Evolutionary conservation across 2,888 invertebrate genomes (phyloP), one percentile per base, ranked within the genome.

Genomic region (Thera obeliscata): DNA sequence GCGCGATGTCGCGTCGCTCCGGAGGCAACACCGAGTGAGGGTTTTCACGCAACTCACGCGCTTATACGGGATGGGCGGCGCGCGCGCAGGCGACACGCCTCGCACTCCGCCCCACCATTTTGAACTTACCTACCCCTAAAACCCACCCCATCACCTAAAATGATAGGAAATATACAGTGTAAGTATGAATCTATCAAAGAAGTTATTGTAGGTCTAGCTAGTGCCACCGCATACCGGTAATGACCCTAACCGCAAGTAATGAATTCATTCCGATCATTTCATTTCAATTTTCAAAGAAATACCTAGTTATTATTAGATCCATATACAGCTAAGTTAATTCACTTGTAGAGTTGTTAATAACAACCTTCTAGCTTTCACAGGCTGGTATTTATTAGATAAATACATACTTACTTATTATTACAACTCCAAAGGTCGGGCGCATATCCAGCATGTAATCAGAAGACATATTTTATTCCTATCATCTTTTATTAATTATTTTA

Each of bases 21-120:
- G 41, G 66, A 41, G 65, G 57, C 48, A 48, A 50, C 12, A 48
- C 57, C 61, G 71, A 75, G 77, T 79, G 80, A 78, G 77, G 81
- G 72, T 70, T 78, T 67, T 72, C 46, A 49, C 61, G 52, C 56
- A 56, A 58, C 67, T 63, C 69, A 59, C 82, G 77, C 83, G 85
- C 85, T 88, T 91, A 87, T 88, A 76, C 76, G 73, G 66, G 82
- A 83, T 85, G 88, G 89, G 90, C 87, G 91, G 88, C 86, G 87
- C 87, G 79, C 81, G 81, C 81, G 85, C 84, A 79, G 70, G 80
- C 77, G 76, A 63, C 87, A 86, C 89, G 87, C 88, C 87, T 82
- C 87, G 82, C 88, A 73, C 82, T 80, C 78, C 87, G 80, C 83
- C 76, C 85, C 83, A 82, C 86, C 83, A 83, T 65, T 64, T 64